phyloP scores from a whole-genome alignment of 2,888 invertebrate genomes.

The Sarcophaga rosellei region DNA sequence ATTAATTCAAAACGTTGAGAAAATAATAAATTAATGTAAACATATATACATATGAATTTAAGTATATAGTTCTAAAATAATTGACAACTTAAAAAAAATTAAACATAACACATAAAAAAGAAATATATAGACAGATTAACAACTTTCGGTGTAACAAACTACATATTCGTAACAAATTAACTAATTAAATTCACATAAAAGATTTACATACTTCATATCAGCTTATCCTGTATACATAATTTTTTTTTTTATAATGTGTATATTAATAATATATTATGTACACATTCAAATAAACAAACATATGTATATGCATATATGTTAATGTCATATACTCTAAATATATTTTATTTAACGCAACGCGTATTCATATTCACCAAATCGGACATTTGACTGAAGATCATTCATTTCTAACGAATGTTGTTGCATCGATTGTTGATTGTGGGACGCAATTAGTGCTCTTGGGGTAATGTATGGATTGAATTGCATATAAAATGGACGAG shows the following conservation, averaged over 20 bases:
- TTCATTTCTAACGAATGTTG: constrained; percentile 59
- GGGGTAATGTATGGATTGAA: constrained; percentile 69
- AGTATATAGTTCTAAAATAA: constrained; percentile 22
- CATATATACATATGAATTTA: not conserved
- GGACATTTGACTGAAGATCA: constrained; percentile 65
- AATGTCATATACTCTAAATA: not conserved
- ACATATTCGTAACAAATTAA: constrained; percentile 69
- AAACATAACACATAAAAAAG: constrained; percentile 69
- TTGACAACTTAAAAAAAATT: constrained; percentile 62
- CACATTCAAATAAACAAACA: not conserved
- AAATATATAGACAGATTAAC: constrained; percentile 73
- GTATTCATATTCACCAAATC: constrained; percentile 69
- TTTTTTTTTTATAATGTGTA: not conserved
- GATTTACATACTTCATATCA: constrained; percentile 60
- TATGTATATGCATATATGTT: constrained; percentile 1
- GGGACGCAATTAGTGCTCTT: constrained; percentile 74
- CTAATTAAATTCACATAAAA: constrained; percentile 69
- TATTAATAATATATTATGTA: not conserved
- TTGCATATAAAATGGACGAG: constrained; percentile 68
- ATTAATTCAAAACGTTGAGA: not conserved
- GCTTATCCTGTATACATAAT: not conserved
- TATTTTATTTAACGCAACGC: constrained; percentile 63
- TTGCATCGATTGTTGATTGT: constrained; percentile 58
- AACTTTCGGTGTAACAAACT: constrained; percentile 75
- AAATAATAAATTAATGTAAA: constrained; percentile 16